phyloP scores from a whole-genome alignment of 2,113 vertebrate genomes.

The Oryctolagus cuniculus region mOryCun1.1 NC_091447.1:62834501-62835000 shows the following conservation, averaged over 20 bases:
- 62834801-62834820: constrained; percentile 86
- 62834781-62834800: neutral
- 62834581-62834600: neutral
- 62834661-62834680: neutral
- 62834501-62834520: too few relatives aligned
- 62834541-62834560: neutral
- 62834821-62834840: constrained; percentile 82
- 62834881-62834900: constrained; percentile 85
- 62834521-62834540: neutral
- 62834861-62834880: constrained; percentile 84
- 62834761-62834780: neutral
- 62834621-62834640: neutral
- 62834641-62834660: neutral
- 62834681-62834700: neutral
- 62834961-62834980: constrained; percentile 73
- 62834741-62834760: neutral
- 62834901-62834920: constrained; percentile 75
- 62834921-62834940: constrained; percentile 80
- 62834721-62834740: neutral
- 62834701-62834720: neutral
- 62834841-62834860: constrained; percentile 85
- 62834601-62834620: neutral
- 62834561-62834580: neutral
- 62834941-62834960: constrained; percentile 84
- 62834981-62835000: accelerated